A percentile compares a stretch with the other conserved stretches of the same genome.
Conservation (phyloP, 2,888 invertebrate genomes). For the Zonitis immaculata region DNA sequence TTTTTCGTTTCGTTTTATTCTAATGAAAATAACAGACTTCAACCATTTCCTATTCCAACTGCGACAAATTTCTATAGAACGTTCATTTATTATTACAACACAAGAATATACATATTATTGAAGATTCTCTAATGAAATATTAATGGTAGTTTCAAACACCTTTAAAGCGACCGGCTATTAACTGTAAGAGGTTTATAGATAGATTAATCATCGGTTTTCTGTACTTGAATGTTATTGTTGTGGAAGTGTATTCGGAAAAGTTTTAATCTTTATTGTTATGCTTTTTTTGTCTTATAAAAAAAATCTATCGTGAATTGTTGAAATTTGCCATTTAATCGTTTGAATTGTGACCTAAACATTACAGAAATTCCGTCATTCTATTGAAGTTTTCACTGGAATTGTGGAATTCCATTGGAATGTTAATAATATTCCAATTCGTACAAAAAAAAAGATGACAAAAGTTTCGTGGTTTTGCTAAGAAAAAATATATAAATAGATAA, state of each 20-base stretch:
- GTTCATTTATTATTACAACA: not conserved
- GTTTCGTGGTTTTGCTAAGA: not conserved
- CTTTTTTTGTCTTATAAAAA: not conserved
- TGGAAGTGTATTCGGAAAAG: not conserved
- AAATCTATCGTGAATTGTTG: not conserved
- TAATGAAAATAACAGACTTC: not conserved
- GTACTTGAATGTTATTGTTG: not conserved
- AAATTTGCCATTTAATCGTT: not conserved
- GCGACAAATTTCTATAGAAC: not conserved
- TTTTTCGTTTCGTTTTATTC: not conserved
- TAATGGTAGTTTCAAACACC: not conserved
- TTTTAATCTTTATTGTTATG: not conserved
- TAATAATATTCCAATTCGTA: not conserved
- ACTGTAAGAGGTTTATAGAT: not conserved
- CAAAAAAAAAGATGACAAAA: not conserved
- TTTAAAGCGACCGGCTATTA: not conserved
- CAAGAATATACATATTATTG: not conserved
- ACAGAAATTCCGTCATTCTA: not conserved
- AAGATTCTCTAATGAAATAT: not conserved
- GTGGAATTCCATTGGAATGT: not conserved
- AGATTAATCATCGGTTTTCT: not conserved
- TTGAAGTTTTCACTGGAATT: not conserved
- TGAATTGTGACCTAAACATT: not conserved
- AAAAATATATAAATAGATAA: too few species aligned
- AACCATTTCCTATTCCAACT: not conserved